Conservation (phyloP, 2,888 invertebrate genomes). For the Hypercompe scribonia region DNA sequence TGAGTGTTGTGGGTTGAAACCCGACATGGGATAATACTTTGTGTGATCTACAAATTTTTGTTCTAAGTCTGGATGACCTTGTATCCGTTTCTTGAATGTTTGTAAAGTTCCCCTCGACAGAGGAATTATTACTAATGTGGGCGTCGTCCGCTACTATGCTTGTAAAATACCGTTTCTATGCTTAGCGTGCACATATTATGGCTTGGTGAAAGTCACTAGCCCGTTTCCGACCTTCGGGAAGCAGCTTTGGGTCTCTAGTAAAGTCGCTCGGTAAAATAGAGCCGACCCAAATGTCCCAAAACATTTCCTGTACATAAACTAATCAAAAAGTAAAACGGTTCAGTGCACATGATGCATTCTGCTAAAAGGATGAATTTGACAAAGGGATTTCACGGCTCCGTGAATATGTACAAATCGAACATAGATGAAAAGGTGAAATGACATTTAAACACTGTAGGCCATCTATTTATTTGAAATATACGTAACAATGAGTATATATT, state of each 20-base stretch:
- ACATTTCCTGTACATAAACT: not conserved
- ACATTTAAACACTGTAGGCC: not conserved
- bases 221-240: not conserved
- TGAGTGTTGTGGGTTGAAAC: too few relatives aligned
- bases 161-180: too few relatives aligned
- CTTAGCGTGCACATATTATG: too few relatives aligned
- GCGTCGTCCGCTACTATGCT: too few relatives aligned
- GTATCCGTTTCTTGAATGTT: too few relatives aligned
- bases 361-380: conserved; percentile 1
- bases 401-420: not conserved
- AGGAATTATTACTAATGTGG: too few relatives aligned
- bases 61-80: too few relatives aligned
- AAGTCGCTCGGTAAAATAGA: not conserved
- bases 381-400: conserved; percentile 10
- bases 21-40: too few relatives aligned
- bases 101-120: too few relatives aligned
- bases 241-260: not conserved
- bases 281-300: not conserved
- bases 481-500: not conserved
- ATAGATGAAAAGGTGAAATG: not conserved
- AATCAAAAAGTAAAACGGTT: not conserved
- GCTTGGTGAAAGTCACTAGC: not conserved
- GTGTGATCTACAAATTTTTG: too few relatives aligned
- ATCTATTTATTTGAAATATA: not conserved
- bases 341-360: not conserved